These are phyloP conservation scores for Anastatus disparis DNA, from an alignment of 1,140 invertebrate genomes.

Conservation along the genomic window DNA sequence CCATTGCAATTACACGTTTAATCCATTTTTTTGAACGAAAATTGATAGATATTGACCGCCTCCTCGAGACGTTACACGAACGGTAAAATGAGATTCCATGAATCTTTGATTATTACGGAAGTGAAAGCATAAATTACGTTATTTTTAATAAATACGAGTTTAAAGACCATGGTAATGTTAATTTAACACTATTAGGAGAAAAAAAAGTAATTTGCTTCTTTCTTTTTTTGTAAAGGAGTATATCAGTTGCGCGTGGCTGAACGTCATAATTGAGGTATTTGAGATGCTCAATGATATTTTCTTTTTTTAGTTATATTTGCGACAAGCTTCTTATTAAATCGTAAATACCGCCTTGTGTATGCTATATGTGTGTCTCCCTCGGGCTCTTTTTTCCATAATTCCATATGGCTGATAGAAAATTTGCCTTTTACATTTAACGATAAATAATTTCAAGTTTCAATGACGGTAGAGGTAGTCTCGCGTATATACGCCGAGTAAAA, in stretches of 20 bases:
- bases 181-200: neutral
- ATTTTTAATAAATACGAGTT: constrained; percentile 6
- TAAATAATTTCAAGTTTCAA: constrained; percentile 3
- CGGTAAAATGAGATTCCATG: no score
- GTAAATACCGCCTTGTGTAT: neutral
- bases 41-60: no score
- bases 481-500: no score
- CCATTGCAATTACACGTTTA: constrained; percentile 18
- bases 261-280: constrained; percentile 10
- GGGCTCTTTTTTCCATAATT: constrained; percentile 13
- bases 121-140: constrained; percentile 2
- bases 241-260: neutral
- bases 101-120: neutral
- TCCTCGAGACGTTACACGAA: no score
- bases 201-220: no score
- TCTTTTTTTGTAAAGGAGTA: neutral
- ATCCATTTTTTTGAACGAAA: no score
- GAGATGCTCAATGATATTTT: no score
- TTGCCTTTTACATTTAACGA: neutral
- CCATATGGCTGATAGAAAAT: neutral
- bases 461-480: no score
- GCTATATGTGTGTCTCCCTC: neutral
- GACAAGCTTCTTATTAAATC: constrained; percentile 7
- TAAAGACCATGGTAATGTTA: neutral
- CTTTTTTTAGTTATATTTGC: constrained; percentile 11